A percentile compares a stretch with the other conserved stretches of the same genome.
Evolutionary conservation across 2,797 vertebrate species (phyloP).

Genomic region (Acanthurus tractus): DNA sequence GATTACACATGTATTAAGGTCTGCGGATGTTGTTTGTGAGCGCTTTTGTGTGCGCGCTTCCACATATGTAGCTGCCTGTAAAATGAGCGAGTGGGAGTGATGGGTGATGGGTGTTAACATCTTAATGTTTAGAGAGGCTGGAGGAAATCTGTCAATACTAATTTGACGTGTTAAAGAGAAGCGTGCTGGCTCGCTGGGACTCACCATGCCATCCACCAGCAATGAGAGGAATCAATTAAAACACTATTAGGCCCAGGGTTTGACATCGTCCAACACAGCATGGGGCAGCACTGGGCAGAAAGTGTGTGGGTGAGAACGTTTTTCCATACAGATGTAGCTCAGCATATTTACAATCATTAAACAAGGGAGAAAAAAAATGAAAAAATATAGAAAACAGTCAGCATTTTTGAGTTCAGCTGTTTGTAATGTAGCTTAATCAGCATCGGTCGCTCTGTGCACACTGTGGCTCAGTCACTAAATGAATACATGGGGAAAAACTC

Average conservation of each 20-base stretch:
- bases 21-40: neutral
- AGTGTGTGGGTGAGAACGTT: neutral
- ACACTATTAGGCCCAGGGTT: constrained; percentile 61
- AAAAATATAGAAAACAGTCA: constrained; percentile 15
- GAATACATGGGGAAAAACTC: neutral
- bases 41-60: constrained; percentile 1
- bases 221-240: constrained; percentile 78
- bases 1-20: constrained; percentile 15
- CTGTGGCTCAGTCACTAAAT: constrained; percentile 13
- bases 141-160: constrained; percentile 69
- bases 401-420: constrained; percentile 2
- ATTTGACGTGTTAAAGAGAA: constrained; percentile 67
- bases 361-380: neutral
- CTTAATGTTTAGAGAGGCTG: constrained; percentile 57
- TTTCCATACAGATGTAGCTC: constrained; percentile 19
- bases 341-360: neutral
- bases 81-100: constrained; percentile 21
- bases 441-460: neutral
- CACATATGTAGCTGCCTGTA: neutral
- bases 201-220: constrained; percentile 54
- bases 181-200: constrained; percentile 54
- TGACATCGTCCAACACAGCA: constrained; percentile 54
- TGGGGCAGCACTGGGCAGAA: constrained; percentile 13
- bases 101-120: constrained; percentile 46
- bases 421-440: constrained; percentile 2